Percentiles rank a stretch among this genome's conserved stretches.
Conservation (phyloP, 2,797 vertebrate species). For the Sebastes goodei region DNA sequence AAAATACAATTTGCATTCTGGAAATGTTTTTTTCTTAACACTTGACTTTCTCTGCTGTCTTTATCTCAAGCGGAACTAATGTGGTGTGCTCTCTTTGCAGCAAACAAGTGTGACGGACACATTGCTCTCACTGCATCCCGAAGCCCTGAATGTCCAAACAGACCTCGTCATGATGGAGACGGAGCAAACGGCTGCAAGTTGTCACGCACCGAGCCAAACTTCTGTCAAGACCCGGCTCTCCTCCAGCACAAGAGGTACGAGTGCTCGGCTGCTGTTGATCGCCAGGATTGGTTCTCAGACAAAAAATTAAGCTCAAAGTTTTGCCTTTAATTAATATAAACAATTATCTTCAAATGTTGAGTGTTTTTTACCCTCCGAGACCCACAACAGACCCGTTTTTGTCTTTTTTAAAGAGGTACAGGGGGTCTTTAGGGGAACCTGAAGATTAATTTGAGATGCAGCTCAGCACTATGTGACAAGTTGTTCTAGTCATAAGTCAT, state of each 20-base stretch:
- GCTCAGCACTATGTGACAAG: too few relatives aligned
- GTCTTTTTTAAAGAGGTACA: too few relatives aligned
- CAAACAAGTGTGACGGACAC: background rate
- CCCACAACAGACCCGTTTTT: too few relatives aligned
- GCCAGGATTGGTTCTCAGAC: background rate
- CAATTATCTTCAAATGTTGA: background rate
- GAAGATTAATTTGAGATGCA: too few relatives aligned
- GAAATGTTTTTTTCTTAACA: background rate
- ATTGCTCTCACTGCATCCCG: slow-evolving; percentile 12
- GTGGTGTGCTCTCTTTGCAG: background rate
- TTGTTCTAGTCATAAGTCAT: too few relatives aligned
- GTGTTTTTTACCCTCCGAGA: background rate
- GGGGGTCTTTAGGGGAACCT: too few relatives aligned
- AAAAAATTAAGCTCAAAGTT: background rate
- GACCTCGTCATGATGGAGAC: slow-evolving; percentile 44
- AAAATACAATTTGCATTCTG: background rate
- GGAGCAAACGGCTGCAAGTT: slow-evolving; percentile 33
- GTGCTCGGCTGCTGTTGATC: background rate
- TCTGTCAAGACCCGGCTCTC: slow-evolving; percentile 43
- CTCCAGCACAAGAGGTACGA: slow-evolving; percentile 67
- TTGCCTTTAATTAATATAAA: background rate
- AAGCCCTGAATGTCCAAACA: slow-evolving; percentile 18
- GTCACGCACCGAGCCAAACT: slow-evolving; percentile 41
- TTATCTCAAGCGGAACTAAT: background rate
- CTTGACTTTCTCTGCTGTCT: background rate